Evolutionary conservation across 2,888 invertebrate genomes (phyloP).

Genomic region (Slavum lentiscoides): DNA sequence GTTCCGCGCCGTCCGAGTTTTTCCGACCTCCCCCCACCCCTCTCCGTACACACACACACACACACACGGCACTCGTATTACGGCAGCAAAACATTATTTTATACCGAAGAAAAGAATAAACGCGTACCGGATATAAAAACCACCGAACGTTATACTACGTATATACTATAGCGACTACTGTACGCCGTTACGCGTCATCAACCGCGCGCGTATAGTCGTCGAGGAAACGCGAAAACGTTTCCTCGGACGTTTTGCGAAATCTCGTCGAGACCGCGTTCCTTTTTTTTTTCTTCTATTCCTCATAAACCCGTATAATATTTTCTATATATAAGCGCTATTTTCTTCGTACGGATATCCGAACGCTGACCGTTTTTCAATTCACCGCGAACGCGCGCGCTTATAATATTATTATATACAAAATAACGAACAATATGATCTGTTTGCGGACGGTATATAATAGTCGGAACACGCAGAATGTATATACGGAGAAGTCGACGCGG

Average conservation of each 20-base stretch:
- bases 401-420: too few relatives aligned
- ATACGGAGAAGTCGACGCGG: too few relatives aligned
- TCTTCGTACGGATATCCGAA: too few relatives aligned
- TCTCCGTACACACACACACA: background rate
- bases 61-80: background rate
- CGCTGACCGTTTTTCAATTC: too few relatives aligned
- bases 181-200: constrained; percentile 37
- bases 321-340: too few relatives aligned
- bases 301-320: too few relatives aligned
- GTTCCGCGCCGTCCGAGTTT: constrained; percentile 37
- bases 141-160: constrained; percentile 38
- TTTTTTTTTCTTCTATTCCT: too few relatives aligned
- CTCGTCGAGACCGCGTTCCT: background rate
- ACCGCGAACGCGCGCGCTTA: too few relatives aligned
- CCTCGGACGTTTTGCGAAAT: constrained; percentile 42
- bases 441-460: too few relatives aligned
- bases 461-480: too few relatives aligned
- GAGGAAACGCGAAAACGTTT: constrained; percentile 34
- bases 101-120: constrained; percentile 51
- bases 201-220: background rate
- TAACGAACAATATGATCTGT: too few relatives aligned
- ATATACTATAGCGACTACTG: too few relatives aligned
- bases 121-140: constrained; percentile 49
- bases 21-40: background rate
- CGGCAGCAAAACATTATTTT: constrained; percentile 38